Conservation (phyloP, 1,140 invertebrate genomes). For the Drosophila tristis region DNA sequence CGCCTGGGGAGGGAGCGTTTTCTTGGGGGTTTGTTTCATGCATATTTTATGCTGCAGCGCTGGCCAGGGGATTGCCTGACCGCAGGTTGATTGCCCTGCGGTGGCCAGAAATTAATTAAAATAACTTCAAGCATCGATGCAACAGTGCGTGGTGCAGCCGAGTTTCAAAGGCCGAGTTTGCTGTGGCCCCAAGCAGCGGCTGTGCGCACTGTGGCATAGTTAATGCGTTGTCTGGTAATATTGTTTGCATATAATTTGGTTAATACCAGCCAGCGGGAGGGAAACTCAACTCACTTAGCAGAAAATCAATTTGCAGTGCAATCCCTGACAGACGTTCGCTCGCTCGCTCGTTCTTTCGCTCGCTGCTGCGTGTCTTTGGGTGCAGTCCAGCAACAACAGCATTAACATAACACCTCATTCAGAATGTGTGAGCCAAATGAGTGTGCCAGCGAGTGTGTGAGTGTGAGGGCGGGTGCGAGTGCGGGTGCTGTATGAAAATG, state of each 20-base stretch:
- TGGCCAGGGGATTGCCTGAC: constrained; percentile 14
- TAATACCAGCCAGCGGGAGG: constrained; percentile 47
- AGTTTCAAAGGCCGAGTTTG: constrained; percentile 23
- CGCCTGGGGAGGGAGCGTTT: constrained; percentile 24
- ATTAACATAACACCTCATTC: constrained; percentile 55
- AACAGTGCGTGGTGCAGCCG: not conserved
- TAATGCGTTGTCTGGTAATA: constrained; percentile 26
- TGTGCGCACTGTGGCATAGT: not conserved
- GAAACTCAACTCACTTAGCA: constrained; percentile 48
- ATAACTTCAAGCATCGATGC: constrained; percentile 24
- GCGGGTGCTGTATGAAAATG: constrained; percentile 42
- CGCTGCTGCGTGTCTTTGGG: constrained; percentile 59
- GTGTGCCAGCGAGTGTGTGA: too few species aligned
- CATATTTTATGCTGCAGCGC: constrained; percentile 24
- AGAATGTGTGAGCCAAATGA: not conserved
- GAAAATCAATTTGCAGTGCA: constrained; percentile 70
- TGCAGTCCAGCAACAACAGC: constrained; percentile 21
- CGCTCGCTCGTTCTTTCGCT: not conserved
- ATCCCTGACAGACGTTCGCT: constrained; percentile 55
- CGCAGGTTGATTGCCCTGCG: constrained; percentile 39
- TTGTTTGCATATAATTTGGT: constrained; percentile 69
- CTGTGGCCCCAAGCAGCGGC: not conserved
- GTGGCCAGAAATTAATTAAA: constrained; percentile 53
- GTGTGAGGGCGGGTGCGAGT: constrained; percentile 7
- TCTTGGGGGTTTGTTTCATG: constrained; percentile 8